phyloP scores from a whole-genome alignment of 2,113 vertebrate genomes.

The Microcebus lehilahytsara region DNA sequence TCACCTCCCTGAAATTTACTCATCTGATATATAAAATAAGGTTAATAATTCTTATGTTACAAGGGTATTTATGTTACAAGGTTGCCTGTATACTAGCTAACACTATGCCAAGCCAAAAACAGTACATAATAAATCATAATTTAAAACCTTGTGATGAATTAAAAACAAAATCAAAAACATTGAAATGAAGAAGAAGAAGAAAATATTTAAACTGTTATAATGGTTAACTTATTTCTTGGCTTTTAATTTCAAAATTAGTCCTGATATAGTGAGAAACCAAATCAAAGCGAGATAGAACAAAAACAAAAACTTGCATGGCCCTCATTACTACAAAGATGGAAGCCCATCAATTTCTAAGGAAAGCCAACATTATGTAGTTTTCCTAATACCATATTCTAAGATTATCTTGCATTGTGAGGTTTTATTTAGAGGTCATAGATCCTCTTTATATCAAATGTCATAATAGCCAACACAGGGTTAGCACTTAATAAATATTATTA shows the following conservation, averaged over 20 bases:
- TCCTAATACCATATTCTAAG: not conserved
- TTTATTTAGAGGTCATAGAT: not conserved
- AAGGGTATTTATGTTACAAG: not conserved
- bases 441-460: not conserved
- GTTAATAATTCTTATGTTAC: not conserved
- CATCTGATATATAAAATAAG: not conserved
- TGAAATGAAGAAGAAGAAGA: not conserved
- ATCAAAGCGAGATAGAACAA: not conserved
- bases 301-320: not conserved
- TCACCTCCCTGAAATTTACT: not conserved
- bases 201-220: not conserved
- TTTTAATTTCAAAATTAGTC: not conserved
- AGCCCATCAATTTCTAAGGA: not conserved
- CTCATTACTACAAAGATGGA: not conserved
- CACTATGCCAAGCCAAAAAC: not conserved
- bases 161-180: not conserved
- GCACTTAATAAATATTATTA: not conserved
- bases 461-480: not conserved
- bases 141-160: not conserved
- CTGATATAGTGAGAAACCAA: not conserved
- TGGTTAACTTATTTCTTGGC: not conserved
- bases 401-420: not conserved
- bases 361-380: not conserved
- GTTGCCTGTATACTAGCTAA: not conserved
- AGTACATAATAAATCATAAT: not conserved